A percentile compares a stretch with the other conserved stretches of the same genome.
phyloP scores from a whole-genome alignment of 2,113 vertebrate species.

The Xenopus borealis region DNA sequence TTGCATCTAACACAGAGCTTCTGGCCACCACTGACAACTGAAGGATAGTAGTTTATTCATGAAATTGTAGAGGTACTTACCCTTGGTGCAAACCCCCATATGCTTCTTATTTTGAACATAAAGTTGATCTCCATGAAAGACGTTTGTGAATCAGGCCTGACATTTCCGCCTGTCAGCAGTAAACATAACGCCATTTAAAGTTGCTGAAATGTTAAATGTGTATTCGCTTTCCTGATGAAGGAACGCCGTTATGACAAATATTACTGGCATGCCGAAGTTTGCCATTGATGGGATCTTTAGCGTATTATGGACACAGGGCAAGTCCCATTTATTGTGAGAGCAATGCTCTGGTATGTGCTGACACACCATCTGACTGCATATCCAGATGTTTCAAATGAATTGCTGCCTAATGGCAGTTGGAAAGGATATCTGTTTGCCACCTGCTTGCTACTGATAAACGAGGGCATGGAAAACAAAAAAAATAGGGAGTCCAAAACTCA shows the following conservation, averaged over 20 bases:
- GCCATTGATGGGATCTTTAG: conserved; percentile 26
- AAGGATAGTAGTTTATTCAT: too few relatives aligned
- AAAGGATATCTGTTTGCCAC: conserved; percentile 21
- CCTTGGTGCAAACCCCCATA: too few relatives aligned
- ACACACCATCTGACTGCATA: conserved; percentile 15
- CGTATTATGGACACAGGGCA: background rate
- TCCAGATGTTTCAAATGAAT: conserved; percentile 38
- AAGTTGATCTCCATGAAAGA: too few relatives aligned
- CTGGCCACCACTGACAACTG: too few relatives aligned
- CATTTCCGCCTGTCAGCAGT: background rate
- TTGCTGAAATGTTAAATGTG: conserved; percentile 8
- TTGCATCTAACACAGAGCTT: too few relatives aligned
- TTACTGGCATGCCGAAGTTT: conserved; percentile 33
- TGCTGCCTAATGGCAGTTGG: conserved; percentile 25
- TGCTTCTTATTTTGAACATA: too few relatives aligned
- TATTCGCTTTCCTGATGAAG: conserved; percentile 7
- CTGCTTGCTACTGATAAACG: conserved; percentile 27
- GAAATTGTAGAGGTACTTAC: too few relatives aligned
- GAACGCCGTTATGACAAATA: conserved; percentile 25
- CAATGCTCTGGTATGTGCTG: conserved; percentile 32
- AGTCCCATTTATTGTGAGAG: conserved; percentile 31
- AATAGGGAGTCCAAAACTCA: too few relatives aligned
- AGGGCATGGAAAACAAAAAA: background rate
- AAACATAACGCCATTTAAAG: background rate
- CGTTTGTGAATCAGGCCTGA: background rate